Base-by-base conservation (phyloP, 2,113 vertebrate genomes). In the Crypturellus undulatus region DNA sequence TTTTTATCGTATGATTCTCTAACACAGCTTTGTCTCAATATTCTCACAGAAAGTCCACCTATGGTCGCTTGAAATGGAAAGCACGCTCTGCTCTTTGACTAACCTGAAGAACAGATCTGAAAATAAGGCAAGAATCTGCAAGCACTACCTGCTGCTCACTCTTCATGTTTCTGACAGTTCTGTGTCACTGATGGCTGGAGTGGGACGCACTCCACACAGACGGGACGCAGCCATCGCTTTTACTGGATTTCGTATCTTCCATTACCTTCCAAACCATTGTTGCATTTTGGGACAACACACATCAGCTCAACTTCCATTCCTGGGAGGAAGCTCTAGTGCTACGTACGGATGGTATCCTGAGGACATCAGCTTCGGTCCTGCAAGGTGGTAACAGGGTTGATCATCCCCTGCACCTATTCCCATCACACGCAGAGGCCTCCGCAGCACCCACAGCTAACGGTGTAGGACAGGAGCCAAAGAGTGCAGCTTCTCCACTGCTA, bases 391-490 rank as follows among this genome's bases (percentile, higher is more conserved):
- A 22, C 34, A 43, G 51, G 56, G 14, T 26, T 77, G 63, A 72
- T 79, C 36, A 38, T 65, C 63, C 68, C 67, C 70, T 84, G 70
- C 87, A 69, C 60, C 49, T n/a, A n/a, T 65, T 17, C 62, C 28
- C 59, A 80, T 40, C 25, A 36, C 79, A 43, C 62, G 40, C 34
- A 56, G 25, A 81, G 67, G 30, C 7, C 49, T 91, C 36, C 78
- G 58, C 34, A 91, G 81, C 42, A 65, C 38, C 69, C 62, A 14
- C 52, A 80, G 64, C 60, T 87, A 83, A 89, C 36, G 71, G 16
- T 6, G 30, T 15, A 54, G 28, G 40, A 75, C 71, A 51, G 88
- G 28, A 32, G 82, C 20, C 20, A 47, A 58, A 58, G 25, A 94
- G 45, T 32, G 24, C 11, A 52, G 34, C 34, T 60, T 83, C 56